Evolutionary conservation across 2,113 vertebrate genomes (phyloP), one percentile per base, ranked within the genome.

Genomic region (Labrus mixtus): DNA sequence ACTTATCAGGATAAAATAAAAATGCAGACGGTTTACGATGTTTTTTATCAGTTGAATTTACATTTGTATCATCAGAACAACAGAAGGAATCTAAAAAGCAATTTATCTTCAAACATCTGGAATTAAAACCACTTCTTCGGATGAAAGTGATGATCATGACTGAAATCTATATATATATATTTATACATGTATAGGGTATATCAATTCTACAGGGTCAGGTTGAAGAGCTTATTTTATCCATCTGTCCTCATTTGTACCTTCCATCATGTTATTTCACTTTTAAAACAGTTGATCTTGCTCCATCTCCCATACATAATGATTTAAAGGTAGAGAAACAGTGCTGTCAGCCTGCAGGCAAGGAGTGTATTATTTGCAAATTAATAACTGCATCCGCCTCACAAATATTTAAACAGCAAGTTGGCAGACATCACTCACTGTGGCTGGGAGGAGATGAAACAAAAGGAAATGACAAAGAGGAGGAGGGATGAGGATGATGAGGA

Each of bases 361-460:
- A 70, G 36, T 43, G 57, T 60, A 81, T 54, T 74, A 69, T 83
- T 83, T 85, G 57, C 50, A 74, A 74, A 83, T 83, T 43, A 79
- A 79, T 79, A 37, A 56, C 22, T 66, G 50, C 61, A 63, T 73
- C 64, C 29, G 20, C n/a, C 73, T 83, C 54, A 71, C 37, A 76
- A 19, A 51, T 81, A 46, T 70, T 70, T 71, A 37, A 82, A 58
- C 33, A 71, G 63, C 39, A 71, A 45, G 58, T 78, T 82, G 82
- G 76, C 68, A 86, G 48, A 82, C 66, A 72, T 83, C 58, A 62
- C 4, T 82, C 55, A 75, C 50, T 76, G 39, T 77, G 50, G 63
- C 65, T 63, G 61, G 68, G 20, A 62, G 58, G 62, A 76, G 53
- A 76, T 36, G 74, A 68, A 74, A 73, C 57, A 79, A 76, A 80